phyloP scores from a whole-genome alignment of 2,888 invertebrate genomes.

The Pristionchus japonicus region DNA sequence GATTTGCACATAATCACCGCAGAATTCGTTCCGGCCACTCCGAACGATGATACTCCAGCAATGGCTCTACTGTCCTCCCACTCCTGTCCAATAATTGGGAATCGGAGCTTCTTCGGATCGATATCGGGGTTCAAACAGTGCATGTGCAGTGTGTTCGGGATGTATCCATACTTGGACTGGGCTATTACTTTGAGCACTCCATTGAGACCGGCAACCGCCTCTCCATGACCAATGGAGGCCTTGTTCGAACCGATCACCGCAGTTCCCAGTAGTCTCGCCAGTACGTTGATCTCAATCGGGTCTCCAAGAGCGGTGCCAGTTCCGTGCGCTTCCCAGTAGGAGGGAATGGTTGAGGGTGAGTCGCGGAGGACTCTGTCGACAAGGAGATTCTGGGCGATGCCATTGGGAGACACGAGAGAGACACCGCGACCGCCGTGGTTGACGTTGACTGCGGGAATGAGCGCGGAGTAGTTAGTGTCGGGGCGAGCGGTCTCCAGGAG shows the following conservation, averaged over 20 bases:
- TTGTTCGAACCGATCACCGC: constrained; percentile 62
- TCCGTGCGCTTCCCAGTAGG: constrained; percentile 75
- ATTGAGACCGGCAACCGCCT: constrained; percentile 71
- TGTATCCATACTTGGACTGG: constrained; percentile 52
- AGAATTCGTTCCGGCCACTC: constrained; percentile 73
- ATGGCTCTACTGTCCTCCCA: constrained; percentile 49
- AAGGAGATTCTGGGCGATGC: constrained; percentile 67
- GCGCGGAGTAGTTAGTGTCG: constrained; percentile 60
- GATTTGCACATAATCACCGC: constrained; percentile 53
- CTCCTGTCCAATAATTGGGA: constrained; percentile 64
- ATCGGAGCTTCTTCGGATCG: constrained; percentile 52
- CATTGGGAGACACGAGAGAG: constrained; percentile 74
- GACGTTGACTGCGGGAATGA: constrained; percentile 67
- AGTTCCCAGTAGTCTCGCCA: constrained; percentile 58
- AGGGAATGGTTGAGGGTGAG: constrained; percentile 43
- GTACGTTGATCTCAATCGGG: constrained; percentile 72
- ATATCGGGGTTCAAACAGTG: constrained; percentile 68
- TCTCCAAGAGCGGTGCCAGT: constrained; percentile 75
- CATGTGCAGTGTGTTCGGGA: constrained; percentile 66
- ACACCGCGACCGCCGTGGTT: constrained; percentile 74
- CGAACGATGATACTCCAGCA: constrained; percentile 71
- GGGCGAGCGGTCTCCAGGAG: constrained; percentile 44
- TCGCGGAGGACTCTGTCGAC: constrained; percentile 48
- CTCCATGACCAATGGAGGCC: constrained; percentile 71
- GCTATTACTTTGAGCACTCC: constrained; percentile 64